Base-by-base conservation (phyloP, 2,888 invertebrate genomes). In the Helicoverpa assulta region DNA sequence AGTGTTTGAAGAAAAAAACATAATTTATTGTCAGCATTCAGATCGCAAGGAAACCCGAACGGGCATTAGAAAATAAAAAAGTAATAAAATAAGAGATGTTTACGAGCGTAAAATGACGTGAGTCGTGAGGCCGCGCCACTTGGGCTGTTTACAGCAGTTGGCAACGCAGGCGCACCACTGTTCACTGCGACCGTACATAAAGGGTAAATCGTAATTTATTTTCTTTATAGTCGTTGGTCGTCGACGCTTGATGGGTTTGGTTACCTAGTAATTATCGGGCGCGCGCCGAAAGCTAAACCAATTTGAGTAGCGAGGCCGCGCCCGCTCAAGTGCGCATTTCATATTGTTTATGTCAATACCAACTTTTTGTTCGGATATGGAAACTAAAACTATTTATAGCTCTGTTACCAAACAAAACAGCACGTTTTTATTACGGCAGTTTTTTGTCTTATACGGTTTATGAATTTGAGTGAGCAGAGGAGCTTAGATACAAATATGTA, bases 101-200 rank as follows among this genome's bases (percentile, higher is more conserved):
- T 95, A 95, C 94, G 95, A 95, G 94, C 94, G 94, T 94, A 93
- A 93, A 93, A 95, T 94, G 94, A 94, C 94, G 93, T 91, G 92
- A 90, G 91, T 88, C 91, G 94, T 91, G 92, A 90, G 90, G 88
- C 91, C 87, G 86, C 87, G 90, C 92, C 91, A 91, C 91, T 91
- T 89, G 78, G 88, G 74, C 87, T 91, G 91, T 92, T 92, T 92
- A 92, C 91, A 89, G 85, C 88, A 88, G 85, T 86, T 89, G 86
- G 88, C 84, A 90, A 90, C 88, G 89, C 88, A 74, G 73, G 63
- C 85, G 83, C 85, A 80, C 78, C 80, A 80, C 84, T 88, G 88
- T 87, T 87, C 86, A 86, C 84, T 86, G 83, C 85, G 76, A 80
- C n/a, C 76, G 74, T 83, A 88, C 85, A 86, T 89, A 88, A 91